phyloP scores from a whole-genome alignment of 2,797 vertebrate genomes.

The Eremophila alpestris region DNA sequence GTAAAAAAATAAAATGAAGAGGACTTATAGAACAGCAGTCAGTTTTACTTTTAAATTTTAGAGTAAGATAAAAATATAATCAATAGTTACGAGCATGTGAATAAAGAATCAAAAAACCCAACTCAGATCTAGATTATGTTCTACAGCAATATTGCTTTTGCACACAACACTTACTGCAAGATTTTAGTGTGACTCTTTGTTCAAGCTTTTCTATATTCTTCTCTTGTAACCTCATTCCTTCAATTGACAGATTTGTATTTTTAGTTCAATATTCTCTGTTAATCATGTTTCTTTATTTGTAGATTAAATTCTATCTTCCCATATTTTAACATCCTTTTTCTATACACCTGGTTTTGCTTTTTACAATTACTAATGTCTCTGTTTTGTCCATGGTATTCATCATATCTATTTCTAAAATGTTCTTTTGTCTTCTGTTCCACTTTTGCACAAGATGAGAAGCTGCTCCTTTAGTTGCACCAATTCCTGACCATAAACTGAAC shows the following conservation, averaged over 20 bases:
- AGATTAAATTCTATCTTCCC: not conserved
- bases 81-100: not conserved
- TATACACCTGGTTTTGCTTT: not conserved
- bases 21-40: not conserved
- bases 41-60: not conserved
- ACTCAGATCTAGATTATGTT: not conserved
- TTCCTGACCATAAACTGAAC: not conserved
- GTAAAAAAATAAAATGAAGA: not conserved
- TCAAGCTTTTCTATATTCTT: not conserved
- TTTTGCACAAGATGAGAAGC: not conserved
- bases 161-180: not conserved
- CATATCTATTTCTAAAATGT: not conserved
- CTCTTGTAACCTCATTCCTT: not conserved
- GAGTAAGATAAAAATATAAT: not conserved
- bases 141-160: not conserved
- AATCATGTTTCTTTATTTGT: not conserved
- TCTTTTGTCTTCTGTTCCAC: not conserved
- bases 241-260: not conserved
- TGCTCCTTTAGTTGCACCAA: not conserved
- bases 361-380: not conserved
- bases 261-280: not conserved
- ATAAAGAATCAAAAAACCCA: not conserved
- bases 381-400: not conserved
- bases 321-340: not conserved
- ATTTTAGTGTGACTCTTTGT: not conserved